These are phyloP conservation scores for Lethenteron camtschaticum DNA, from an alignment of 2,113 vertebrate genomes.

Conservation along the genomic window DNA sequence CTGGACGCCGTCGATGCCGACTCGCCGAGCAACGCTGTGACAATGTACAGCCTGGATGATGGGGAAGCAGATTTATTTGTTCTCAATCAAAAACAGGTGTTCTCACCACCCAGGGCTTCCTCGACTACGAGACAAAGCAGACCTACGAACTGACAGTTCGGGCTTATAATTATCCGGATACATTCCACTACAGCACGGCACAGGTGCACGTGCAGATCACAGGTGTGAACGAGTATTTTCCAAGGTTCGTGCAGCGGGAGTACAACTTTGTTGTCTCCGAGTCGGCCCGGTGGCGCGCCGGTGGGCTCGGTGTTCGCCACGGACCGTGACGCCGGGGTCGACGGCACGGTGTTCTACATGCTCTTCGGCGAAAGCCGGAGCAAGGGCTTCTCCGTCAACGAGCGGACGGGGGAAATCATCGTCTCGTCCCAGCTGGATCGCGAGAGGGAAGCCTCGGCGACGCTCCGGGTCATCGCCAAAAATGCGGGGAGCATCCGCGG, in stretches of 20 bases:
- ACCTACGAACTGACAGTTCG: conserved; percentile 73
- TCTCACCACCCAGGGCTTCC: conserved; percentile 87
- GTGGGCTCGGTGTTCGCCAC: conserved; percentile 91
- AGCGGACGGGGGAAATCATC: conserved; percentile 58
- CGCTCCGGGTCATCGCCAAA: conserved; percentile 71
- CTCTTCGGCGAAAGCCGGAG: conserved; percentile 69
- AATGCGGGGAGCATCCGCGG: conserved; percentile 67
- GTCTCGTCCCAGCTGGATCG: conserved; percentile 64
- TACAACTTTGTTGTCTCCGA: conserved; percentile 94
- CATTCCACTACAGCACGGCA: conserved; percentile 72
- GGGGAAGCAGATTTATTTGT: conserved; percentile 90
- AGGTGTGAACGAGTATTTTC: conserved; percentile 92
- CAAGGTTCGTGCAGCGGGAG: conserved; percentile 82
- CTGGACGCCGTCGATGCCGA: conserved; percentile 57
- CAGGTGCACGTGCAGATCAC: conserved; percentile 59
- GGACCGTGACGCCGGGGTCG: conserved; percentile 69
- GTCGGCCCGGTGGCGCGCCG: conserved; percentile 49
- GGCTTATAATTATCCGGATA: conserved; percentile 84
- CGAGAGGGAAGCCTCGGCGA: conserved; percentile 74
- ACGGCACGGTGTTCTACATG: conserved; percentile 76
- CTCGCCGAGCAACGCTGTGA: conserved; percentile 54
- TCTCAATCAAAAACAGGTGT: conserved; percentile 81
- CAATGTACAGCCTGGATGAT: conserved; percentile 64
- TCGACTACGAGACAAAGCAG: conserved; percentile 88
- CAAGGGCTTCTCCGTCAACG: conserved; percentile 65